phyloP scores from a whole-genome alignment of 1,140 invertebrate genomes.

The Drosophila sturtevanti region DNA sequence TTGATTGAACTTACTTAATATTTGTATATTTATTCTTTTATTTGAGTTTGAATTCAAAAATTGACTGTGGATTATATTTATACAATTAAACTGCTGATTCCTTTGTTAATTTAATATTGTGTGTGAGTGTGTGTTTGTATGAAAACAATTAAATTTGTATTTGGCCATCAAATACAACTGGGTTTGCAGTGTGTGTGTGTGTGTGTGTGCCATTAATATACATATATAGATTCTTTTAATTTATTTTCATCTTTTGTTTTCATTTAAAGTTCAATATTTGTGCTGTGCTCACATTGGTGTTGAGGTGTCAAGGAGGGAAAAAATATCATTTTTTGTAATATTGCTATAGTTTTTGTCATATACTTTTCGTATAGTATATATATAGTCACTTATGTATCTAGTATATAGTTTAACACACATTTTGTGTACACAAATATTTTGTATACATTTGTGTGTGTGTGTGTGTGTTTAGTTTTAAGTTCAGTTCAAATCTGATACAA shows the following conservation, averaged over 20 bases:
- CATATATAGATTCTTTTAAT: neutral
- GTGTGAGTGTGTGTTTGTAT: neutral
- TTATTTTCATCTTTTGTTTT: conserved; percentile 9
- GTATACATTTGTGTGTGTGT: too few species aligned
- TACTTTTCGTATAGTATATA: neutral
- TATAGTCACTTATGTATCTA: neutral
- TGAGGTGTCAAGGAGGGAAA: neutral
- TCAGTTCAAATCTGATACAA: conserved; percentile 39
- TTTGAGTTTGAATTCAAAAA: conserved; percentile 69
- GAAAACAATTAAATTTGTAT: conserved; percentile 13
- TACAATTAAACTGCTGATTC: conserved; percentile 50
- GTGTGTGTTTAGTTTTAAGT: conserved; percentile 37
- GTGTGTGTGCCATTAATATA: neutral
- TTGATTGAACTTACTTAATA: conserved; percentile 42
- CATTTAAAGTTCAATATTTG: conserved; percentile 30
- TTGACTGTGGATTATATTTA: conserved; percentile 54
- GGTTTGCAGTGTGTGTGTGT: neutral
- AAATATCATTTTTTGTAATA: conserved; percentile 15
- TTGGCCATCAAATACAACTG: conserved; percentile 19
- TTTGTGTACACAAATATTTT: conserved; percentile 26
- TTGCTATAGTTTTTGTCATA: neutral
- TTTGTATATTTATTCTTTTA: conserved; percentile 37
- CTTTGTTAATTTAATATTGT: conserved; percentile 7
- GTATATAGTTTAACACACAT: conserved; percentile 12
- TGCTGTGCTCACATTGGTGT: conserved; percentile 49